Conservation (phyloP, 2,797 vertebrate species). For the Acipenser ruthenus region DNA sequence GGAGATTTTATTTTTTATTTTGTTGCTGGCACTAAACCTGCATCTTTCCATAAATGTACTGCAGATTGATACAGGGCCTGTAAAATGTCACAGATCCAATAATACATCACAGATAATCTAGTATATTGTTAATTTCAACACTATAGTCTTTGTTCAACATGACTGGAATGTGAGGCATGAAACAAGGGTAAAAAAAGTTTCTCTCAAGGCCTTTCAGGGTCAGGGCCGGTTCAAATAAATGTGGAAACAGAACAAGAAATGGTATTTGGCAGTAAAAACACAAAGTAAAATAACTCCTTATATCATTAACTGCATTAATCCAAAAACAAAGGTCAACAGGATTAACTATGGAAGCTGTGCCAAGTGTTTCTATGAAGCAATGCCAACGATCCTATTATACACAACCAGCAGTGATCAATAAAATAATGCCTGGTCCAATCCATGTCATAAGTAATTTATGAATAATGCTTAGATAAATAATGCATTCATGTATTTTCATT, state of each 20-base stretch:
- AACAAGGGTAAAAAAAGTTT: conserved; percentile 13
- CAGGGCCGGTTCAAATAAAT: conserved; percentile 21
- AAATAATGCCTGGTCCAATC: conserved; percentile 3
- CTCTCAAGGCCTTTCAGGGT: conserved; percentile 27
- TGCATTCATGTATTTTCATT: conserved; percentile 1
- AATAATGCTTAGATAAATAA: too few species aligned
- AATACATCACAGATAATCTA: too few species aligned
- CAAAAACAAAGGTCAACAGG: conserved; percentile 21
- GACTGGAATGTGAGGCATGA: conserved; percentile 31
- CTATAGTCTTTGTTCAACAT: conserved; percentile 23
- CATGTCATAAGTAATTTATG: too few species aligned
- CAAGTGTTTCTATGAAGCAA: conserved; percentile 25
- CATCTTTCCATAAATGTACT: too few species aligned
- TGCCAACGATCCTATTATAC: conserved; percentile 21
- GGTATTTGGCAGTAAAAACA: conserved; percentile 11
- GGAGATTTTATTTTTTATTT: too few species aligned
- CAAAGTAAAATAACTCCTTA: conserved; percentile 14
- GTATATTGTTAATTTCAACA: conserved; percentile 10
- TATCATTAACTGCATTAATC: conserved; percentile 27
- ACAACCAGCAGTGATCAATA: conserved; percentile 20
- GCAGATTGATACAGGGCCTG: too few species aligned
- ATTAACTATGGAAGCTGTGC: conserved; percentile 16
- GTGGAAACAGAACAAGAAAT: conserved; percentile 11
- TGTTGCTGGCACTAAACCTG: too few species aligned
- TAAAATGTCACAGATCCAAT: too few species aligned